Conservation (phyloP, 1,140 invertebrate species). For the Scaptomyza pallida region DNA sequence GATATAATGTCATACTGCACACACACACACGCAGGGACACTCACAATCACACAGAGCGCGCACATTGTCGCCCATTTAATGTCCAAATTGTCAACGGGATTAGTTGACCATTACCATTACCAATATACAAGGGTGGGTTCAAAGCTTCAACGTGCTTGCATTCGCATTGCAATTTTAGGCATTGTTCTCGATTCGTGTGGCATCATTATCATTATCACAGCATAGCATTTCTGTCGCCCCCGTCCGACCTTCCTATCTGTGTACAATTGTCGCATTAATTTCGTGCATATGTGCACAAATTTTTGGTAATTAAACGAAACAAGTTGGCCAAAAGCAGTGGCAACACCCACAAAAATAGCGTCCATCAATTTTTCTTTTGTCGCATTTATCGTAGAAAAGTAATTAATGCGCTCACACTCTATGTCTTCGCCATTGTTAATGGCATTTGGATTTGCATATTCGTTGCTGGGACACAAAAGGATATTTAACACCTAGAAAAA, state of each 20-base stretch:
- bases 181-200: constrained; percentile 11
- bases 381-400: constrained; percentile 31
- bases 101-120: constrained; percentile 37
- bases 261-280: constrained; percentile 69
- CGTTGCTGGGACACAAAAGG: constrained; percentile 3
- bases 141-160: constrained; percentile 38
- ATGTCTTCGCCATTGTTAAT: constrained; percentile 54
- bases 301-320: constrained; percentile 68
- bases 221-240: neutral
- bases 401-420: constrained; percentile 53
- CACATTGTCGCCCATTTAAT: constrained; percentile 70
- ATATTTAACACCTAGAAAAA: constrained; percentile 52
- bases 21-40: too few relatives aligned
- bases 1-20: constrained; percentile 67
- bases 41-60: too few relatives aligned
- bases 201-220: constrained; percentile 71
- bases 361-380: constrained; percentile 57
- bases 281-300: constrained; percentile 71
- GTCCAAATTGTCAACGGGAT: constrained; percentile 73
- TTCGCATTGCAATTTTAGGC: constrained; percentile 6
- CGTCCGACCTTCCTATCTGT: neutral
- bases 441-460: constrained; percentile 63
- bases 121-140: neutral
- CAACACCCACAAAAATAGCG: neutral
- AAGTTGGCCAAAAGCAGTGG: constrained; percentile 1